Evolutionary conservation across 2,888 invertebrate species (phyloP).

Genomic region (Strigamia maritima): DNA sequence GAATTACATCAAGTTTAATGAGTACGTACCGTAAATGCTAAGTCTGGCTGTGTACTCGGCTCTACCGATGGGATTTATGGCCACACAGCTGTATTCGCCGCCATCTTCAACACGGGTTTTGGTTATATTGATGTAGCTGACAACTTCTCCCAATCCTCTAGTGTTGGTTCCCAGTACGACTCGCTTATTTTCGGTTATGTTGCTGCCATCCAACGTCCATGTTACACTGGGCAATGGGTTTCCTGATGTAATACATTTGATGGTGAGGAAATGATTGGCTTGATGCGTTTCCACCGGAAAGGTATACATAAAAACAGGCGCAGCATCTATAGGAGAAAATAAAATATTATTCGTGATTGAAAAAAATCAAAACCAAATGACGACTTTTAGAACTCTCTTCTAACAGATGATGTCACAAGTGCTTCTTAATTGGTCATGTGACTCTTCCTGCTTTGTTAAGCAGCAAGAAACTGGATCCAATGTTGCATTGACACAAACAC

Average conservation of each 20-base stretch:
- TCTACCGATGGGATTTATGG: slow-evolving; percentile 44
- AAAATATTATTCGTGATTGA: neutral
- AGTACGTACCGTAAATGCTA: slow-evolving; percentile 49
- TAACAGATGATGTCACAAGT: no score
- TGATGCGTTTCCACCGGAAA: slow-evolving; percentile 48
- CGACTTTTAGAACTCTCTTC: no score
- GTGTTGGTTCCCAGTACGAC: slow-evolving; percentile 46
- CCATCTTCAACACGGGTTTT: slow-evolving; percentile 46
- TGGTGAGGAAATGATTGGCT: slow-evolving; percentile 49
- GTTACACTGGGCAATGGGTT: slow-evolving; percentile 51
- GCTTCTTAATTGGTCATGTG: no score
- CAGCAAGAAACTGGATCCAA: no score
- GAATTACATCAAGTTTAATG: neutral
- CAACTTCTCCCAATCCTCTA: slow-evolving; percentile 48
- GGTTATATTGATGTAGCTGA: slow-evolving; percentile 48
- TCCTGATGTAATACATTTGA: slow-evolving; percentile 52
- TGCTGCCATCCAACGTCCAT: slow-evolving; percentile 48
- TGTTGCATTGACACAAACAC: no score
- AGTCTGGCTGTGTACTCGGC: slow-evolving; percentile 46
- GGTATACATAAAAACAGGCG: slow-evolving; percentile 47
- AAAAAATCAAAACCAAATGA: no score
- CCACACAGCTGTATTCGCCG: slow-evolving; percentile 46
- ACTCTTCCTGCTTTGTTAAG: no score
- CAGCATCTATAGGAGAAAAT: slow-evolving; percentile 45
- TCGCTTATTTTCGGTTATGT: slow-evolving; percentile 44